Evolutionary conservation across 2,797 vertebrate species (phyloP), one percentile per base, ranked within the genome.

Genomic region (Bucorvus abyssinicus): DNA sequence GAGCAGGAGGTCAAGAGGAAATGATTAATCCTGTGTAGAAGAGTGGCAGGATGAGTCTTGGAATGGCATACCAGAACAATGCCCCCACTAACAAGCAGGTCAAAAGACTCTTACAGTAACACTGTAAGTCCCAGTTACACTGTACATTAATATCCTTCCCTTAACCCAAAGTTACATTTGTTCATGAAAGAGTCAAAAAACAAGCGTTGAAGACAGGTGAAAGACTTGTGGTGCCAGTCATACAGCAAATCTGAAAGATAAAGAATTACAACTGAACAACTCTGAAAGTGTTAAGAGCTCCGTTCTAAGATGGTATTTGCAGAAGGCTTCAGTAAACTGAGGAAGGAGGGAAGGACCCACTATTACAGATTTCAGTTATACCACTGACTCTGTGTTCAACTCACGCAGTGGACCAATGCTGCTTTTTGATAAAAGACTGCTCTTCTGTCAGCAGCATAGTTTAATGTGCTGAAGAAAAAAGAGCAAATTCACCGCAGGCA

Each of bases 1-100:
- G 92, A 95, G 95, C 97, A 94, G 93, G 93, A 96, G 97, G 97
- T 97, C 97, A 98, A 97, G 97, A 97, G 97, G 96, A 98, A 98
- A 98, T 97, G 94, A 98, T 98, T 98, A 98, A 98, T 98, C 96
- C 96, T 96, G 90, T 88, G 82, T 95, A 95, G 96, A 97, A 95
- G 96, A 95, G 92, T 92, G 96, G 95, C 95, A 95, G 74, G 96
- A 97, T 96, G 96, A 95, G 95, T 95, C 96, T 89, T 95, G 95
- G 92, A 96, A 87, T 77, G 64, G 79, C 75, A 94, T 95, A 94
- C 95, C 90, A 91, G 94, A 96, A 97, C 94, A 95, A 95, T 96
- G 89, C 89, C 90, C 88, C 87, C 82, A 75, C 90, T 91, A 96
- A 95, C 84, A 97, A 95, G 92, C 57, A 94, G 93, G 92, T 95